A percentile compares a stretch with the other conserved stretches of the same genome.
These are phyloP conservation scores for Caenorhabditis uteleia DNA, from an alignment of 2,888 invertebrate genomes.

Conservation along the genomic window DNA sequence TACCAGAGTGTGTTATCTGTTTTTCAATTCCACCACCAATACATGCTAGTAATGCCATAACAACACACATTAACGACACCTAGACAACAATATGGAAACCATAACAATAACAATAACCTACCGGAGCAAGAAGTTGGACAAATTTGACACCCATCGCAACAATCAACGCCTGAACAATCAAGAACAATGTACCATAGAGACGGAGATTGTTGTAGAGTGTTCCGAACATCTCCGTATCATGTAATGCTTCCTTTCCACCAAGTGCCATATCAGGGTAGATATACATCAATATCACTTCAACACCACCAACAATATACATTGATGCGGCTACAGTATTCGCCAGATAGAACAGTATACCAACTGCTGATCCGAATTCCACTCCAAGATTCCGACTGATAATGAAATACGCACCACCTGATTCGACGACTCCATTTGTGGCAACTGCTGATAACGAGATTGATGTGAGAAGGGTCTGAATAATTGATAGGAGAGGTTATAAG, in stretches of 20 bases:
- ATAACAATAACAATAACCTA: conserved; percentile 81
- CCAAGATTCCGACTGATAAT: conserved; percentile 87
- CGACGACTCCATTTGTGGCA: conserved; percentile 98
- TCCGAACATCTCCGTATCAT: conserved; percentile 59
- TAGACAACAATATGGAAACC: conserved; percentile 9
- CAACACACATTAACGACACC: conserved; percentile 91
- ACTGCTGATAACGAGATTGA: conserved; percentile 98
- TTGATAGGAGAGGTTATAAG: background rate
- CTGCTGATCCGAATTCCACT: conserved; percentile 98
- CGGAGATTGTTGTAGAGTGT: conserved; percentile 95
- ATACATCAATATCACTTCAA: conserved; percentile 69
- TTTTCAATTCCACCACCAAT: conserved; percentile 87
- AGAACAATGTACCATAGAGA: conserved; percentile 88
- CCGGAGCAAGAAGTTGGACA: conserved; percentile 96
- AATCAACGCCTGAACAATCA: conserved; percentile 86
- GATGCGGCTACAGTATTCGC: conserved; percentile 97
- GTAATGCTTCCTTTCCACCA: conserved; percentile 62
- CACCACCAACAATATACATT: conserved; percentile 92
- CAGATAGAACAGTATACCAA: conserved; percentile 96
- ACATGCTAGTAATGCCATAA: conserved; percentile 91
- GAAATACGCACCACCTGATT: conserved; percentile 94
- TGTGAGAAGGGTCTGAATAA: conserved; percentile 72
- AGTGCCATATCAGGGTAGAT: conserved; percentile 64
- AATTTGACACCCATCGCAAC: conserved; percentile 92
- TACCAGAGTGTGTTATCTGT: conserved; percentile 83